These are phyloP conservation scores for Chloebia gouldiae DNA, from an alignment of 2,113 vertebrate genomes.

Conservation along the genomic window DNA sequence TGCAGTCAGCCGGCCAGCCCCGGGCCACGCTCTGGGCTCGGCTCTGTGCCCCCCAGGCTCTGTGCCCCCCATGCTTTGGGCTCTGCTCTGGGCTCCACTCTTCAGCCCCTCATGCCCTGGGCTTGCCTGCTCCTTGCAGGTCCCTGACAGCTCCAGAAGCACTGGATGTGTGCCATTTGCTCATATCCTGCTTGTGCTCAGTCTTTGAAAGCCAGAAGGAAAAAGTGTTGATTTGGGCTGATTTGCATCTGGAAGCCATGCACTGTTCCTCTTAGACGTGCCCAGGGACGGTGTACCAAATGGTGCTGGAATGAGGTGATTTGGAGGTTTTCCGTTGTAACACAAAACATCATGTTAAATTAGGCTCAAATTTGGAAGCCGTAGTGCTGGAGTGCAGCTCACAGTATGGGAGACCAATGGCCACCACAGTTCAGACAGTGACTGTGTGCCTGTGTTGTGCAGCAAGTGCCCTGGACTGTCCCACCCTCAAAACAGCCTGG, in stretches of 20 bases:
- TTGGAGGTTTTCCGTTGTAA: background rate
- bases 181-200: background rate
- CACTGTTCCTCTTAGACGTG: background rate
- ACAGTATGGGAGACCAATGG: rapidly evolving
- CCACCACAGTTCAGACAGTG: background rate
- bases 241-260: rapidly evolving
- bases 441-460: rapidly evolving
- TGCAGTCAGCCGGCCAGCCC: background rate
- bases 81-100: too few relatives aligned
- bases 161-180: rapidly evolving
- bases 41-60: too few relatives aligned
- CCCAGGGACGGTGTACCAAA: background rate
- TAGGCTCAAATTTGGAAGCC: background rate
- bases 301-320: background rate
- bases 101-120: too few relatives aligned
- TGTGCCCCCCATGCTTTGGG: too few relatives aligned
- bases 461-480: background rate
- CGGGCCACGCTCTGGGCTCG: too few relatives aligned
- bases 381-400: rapidly evolving
- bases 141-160: background rate
- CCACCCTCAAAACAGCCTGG: background rate
- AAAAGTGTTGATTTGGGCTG: background rate
- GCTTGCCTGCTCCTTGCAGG: background rate
- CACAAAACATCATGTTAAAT: background rate
- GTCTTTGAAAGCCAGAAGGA: background rate